A percentile compares a stretch with the other conserved stretches of the same genome.
Conservation (phyloP, 1,140 invertebrate species). For the Lepidostoma basale region DNA sequence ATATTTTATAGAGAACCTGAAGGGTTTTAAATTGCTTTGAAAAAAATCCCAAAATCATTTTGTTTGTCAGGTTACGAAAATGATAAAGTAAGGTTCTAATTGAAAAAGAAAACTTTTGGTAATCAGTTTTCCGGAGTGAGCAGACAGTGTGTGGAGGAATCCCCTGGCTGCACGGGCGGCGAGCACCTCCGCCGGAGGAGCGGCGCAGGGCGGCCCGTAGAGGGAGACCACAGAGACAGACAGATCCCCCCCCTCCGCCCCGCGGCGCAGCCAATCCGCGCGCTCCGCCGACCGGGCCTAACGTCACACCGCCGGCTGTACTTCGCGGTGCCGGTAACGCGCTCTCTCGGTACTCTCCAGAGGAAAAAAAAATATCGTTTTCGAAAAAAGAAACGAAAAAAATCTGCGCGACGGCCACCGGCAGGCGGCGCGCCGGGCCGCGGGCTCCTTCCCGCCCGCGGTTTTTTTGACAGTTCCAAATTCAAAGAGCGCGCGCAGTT, state of each 20-base stretch:
- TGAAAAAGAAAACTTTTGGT: no score
- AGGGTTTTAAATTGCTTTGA: no score
- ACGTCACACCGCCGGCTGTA: conserved; percentile 31
- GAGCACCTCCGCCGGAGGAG: no score
- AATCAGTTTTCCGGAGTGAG: no score
- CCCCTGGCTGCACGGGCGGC: no score
- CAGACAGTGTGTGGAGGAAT: no score
- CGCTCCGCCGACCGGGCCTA: conserved; percentile 3
- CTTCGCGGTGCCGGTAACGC: conserved; percentile 28
- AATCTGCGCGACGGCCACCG: conserved; percentile 46
- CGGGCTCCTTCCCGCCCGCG: conserved; percentile 3
- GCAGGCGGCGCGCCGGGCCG: conserved; percentile 51
- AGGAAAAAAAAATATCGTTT: conserved; percentile 2
- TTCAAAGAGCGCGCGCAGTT: conserved; percentile 19
- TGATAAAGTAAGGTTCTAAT: no score
- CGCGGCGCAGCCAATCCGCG: conserved; percentile 13
- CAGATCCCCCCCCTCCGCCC: conserved; percentile 23
- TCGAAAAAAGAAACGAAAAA: conserved; percentile 9
- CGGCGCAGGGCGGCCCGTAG: conserved; percentile 12
- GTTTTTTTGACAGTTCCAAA: conserved; percentile 23
- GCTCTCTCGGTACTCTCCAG: conserved; percentile 21
- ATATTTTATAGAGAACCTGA: no score
- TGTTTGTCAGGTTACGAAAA: no score
- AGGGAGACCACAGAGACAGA: conserved; percentile 38
- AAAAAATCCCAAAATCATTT: no score